A percentile compares a stretch with the other conserved stretches of the same genome.
phyloP scores from a whole-genome alignment of 2,113 vertebrate genomes.

The Varanus salvator region DNA sequence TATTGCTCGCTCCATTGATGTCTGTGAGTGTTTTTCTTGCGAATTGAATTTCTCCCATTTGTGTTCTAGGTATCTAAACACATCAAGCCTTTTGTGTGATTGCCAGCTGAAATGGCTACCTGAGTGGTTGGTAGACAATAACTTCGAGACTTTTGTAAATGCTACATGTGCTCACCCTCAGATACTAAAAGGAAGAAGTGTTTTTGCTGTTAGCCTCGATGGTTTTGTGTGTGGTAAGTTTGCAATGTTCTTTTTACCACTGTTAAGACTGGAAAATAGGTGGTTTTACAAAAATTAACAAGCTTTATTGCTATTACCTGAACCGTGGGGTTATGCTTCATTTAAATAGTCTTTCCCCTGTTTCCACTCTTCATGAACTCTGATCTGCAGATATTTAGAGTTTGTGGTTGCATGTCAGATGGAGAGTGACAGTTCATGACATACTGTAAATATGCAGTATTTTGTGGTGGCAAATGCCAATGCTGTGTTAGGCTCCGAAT shows the following conservation, averaged over 20 bases:
- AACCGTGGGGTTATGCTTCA: not conserved
- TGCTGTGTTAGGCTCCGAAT: conserved; percentile 12
- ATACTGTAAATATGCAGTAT: not conserved
- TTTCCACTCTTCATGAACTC: not conserved
- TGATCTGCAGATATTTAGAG: conserved; percentile 11
- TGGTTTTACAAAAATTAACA: conserved; percentile 17
- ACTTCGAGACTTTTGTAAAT: conserved; percentile 87
- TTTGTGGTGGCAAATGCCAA: conserved; percentile 11
- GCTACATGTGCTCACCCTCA: conserved; percentile 97
- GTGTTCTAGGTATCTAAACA: conserved; percentile 88
- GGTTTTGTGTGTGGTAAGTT: conserved; percentile 96
- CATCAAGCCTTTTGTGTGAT: conserved; percentile 96
- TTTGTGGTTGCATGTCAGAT: conserved; percentile 23
- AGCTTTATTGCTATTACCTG: not conserved
- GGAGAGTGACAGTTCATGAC: not conserved
- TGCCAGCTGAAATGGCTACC: conserved; percentile 98
- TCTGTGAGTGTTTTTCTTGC: conserved; percentile 45
- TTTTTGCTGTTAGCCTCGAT: conserved; percentile 88
- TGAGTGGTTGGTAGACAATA: conserved; percentile 91
- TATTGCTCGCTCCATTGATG: not conserved
- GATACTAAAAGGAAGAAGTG: conserved; percentile 89
- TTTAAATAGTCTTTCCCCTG: not conserved
- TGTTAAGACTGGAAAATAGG: conserved; percentile 8
- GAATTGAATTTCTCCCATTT: conserved; percentile 36
- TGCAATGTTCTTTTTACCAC: not conserved